Percentiles rank a stretch among this genome's conserved stretches.
phyloP scores from a whole-genome alignment of 2,113 vertebrate genomes.

The Grammomys surdaster region DNA sequence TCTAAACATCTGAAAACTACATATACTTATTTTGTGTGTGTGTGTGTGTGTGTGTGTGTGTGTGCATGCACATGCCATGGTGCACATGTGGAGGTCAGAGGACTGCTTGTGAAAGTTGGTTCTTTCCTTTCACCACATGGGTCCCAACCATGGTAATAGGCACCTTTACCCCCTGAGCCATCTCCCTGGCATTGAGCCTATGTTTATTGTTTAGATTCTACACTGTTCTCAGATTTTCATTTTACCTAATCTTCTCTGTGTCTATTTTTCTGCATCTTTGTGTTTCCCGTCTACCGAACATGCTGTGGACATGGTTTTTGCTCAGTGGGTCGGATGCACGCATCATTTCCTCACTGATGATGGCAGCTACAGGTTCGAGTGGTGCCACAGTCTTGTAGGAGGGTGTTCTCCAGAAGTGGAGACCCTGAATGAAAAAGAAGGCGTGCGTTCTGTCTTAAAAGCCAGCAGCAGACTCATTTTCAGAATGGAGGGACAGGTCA shows the following conservation, averaged over 20 bases:
- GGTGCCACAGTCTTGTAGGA: background rate
- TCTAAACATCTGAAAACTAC: background rate
- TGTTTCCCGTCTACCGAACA: background rate
- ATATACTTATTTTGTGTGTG: background rate
- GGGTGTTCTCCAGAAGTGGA: background rate
- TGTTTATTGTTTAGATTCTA: background rate
- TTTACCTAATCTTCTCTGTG: background rate
- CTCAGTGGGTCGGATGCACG: background rate
- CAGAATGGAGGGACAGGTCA: background rate
- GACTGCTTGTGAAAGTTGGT: background rate
- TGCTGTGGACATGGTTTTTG: background rate
- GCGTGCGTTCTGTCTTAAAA: background rate
- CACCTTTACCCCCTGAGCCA: background rate
- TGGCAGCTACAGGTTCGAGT: background rate
- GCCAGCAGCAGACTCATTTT: background rate
- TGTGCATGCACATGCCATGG: background rate
- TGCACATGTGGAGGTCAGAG: background rate
- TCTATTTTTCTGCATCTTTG: background rate
- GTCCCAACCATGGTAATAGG: no score
- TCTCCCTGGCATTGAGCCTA: background rate
- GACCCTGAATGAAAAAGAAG: background rate
- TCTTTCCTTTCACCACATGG: background rate
- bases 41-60: no score
- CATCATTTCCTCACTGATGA: background rate
- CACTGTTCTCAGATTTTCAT: slow-evolving; percentile 28